Percentiles rank a stretch among this genome's conserved stretches.
Evolutionary conservation across 2,113 vertebrate genomes (phyloP).

Genomic region (Motacilla tschutschensis): DNA sequence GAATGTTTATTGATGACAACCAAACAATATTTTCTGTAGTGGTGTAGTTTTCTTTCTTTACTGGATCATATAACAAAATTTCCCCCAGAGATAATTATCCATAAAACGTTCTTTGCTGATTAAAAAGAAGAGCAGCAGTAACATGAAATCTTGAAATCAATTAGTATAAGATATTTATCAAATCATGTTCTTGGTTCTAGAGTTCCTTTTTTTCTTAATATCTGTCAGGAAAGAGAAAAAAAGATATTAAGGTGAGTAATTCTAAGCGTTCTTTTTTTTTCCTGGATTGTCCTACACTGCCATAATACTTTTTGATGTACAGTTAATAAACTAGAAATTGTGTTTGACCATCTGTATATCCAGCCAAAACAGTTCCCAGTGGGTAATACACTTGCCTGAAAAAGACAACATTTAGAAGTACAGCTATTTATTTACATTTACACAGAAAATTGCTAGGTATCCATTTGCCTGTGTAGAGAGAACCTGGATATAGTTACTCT

Average conservation of each 20-base stretch:
- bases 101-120: neutral
- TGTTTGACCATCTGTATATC: neutral
- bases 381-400: neutral
- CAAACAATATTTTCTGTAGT: neutral
- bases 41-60: neutral
- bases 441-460: neutral
- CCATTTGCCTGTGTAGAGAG: neutral
- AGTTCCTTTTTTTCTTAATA: neutral
- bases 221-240: neutral
- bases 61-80: neutral
- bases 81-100: neutral
- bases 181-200: neutral
- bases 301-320: neutral
- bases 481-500: neutral
- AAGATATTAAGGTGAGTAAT: neutral
- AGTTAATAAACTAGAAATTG: neutral
- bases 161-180: neutral
- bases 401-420: neutral
- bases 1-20: neutral
- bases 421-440: neutral
- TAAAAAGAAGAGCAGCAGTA: neutral
- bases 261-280: neutral
- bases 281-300: neutral
- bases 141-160: neutral
- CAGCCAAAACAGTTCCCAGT: neutral